Conservation (phyloP, 2,113 vertebrate species). For the Cinclus cinclus region DNA sequence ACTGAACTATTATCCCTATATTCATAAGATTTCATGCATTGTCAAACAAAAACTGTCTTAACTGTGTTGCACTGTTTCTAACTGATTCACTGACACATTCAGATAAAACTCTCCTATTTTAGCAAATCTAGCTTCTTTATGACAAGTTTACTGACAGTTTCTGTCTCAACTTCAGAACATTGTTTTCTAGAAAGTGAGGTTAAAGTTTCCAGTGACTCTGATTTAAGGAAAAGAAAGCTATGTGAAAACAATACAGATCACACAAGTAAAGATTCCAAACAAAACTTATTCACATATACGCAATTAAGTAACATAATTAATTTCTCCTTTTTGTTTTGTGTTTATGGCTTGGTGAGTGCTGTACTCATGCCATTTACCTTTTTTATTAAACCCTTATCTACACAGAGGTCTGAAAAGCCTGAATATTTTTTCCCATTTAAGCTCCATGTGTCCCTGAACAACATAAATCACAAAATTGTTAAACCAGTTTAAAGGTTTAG, state of each 20-base stretch:
- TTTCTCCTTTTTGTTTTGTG: background rate
- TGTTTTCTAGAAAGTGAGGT: background rate
- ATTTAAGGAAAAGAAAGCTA: background rate
- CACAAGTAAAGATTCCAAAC: background rate
- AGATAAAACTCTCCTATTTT: background rate
- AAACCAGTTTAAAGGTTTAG: background rate
- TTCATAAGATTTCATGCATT: background rate
- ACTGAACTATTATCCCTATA: background rate
- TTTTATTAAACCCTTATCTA: background rate
- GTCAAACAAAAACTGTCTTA: background rate
- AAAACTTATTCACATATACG: background rate
- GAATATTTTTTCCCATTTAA: background rate
- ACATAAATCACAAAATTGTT: background rate
- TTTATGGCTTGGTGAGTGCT: background rate
- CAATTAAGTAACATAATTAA: background rate
- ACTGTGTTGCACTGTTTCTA: background rate
- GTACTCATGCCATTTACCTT: background rate
- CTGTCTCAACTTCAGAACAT: background rate
- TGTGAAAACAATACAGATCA: background rate
- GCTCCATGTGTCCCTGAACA: background rate
- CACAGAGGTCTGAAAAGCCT: background rate
- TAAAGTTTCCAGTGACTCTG: background rate
- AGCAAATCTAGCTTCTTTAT: background rate
- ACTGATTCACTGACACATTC: background rate
- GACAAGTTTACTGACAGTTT: background rate